Evolutionary conservation across 2,888 invertebrate species (phyloP).

Genomic region (Nymphalis polychloros): DNA sequence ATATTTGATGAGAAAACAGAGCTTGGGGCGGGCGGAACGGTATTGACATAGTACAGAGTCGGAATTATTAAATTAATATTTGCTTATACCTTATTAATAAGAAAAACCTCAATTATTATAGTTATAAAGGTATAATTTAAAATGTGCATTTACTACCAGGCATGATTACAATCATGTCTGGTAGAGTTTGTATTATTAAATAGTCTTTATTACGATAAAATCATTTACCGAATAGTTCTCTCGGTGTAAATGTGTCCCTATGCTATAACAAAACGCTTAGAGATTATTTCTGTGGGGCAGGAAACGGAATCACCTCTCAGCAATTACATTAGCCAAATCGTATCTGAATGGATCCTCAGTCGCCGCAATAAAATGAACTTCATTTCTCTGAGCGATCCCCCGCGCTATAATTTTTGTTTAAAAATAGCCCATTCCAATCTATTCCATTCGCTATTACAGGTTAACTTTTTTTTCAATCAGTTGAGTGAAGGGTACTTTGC

Average conservation of each 20-base stretch:
- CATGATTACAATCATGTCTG: no score
- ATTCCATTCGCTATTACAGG: slow-evolving; percentile 24
- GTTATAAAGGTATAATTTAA: no score
- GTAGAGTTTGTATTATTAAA: no score
- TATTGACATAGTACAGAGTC: no score
- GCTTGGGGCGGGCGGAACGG: no score
- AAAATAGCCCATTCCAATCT: slow-evolving; percentile 21
- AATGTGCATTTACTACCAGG: no score
- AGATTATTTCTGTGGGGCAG: slow-evolving; percentile 37
- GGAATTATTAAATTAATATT: no score
- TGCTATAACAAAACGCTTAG: slow-evolving; percentile 35
- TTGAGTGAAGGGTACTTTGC: slow-evolving; percentile 1
- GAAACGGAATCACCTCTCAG: slow-evolving; percentile 60
- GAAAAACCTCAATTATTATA: no score
- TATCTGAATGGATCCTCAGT: slow-evolving; percentile 63
- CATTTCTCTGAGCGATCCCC: slow-evolving; percentile 63
- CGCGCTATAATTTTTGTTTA: slow-evolving; percentile 30
- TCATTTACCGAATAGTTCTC: background rate
- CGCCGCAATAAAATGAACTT: slow-evolving; percentile 68
- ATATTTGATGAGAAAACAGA: no score
- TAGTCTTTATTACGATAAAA: background rate
- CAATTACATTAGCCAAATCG: slow-evolving; percentile 73
- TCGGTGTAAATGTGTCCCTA: slow-evolving; percentile 13
- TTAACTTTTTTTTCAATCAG: slow-evolving; percentile 22
- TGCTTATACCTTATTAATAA: no score